A percentile compares a stretch with the other conserved stretches of the same genome.
These are phyloP conservation scores for Cheumatopsyche charites DNA, from an alignment of 1,140 invertebrate species.

Conservation along the genomic window DNA sequence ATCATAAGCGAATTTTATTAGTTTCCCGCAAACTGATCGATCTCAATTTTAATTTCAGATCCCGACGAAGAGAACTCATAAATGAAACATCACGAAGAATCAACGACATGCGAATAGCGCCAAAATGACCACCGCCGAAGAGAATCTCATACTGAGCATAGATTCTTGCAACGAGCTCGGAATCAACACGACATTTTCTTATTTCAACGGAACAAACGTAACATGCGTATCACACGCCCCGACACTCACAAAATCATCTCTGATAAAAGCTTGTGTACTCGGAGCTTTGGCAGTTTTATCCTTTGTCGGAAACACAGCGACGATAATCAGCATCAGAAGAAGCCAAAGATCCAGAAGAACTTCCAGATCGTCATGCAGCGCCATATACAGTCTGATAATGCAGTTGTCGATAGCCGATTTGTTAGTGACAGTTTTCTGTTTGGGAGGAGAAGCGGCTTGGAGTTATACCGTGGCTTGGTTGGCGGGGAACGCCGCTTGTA, in stretches of 20 bases:
- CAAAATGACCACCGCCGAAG: neutral
- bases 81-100: neutral
- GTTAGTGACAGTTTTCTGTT: constrained; percentile 80
- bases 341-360: constrained; percentile 59
- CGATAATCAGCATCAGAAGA: constrained; percentile 75
- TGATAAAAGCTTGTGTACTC: constrained; percentile 70
- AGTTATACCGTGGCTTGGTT: constrained; percentile 80
- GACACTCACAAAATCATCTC: constrained; percentile 61
- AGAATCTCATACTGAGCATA: constrained; percentile 14
- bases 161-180: constrained; percentile 33
- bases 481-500: constrained; percentile 78
- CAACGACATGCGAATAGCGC: neutral
- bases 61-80: no score
- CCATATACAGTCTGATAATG: constrained; percentile 78
- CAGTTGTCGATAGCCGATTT: constrained; percentile 79
- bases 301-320: constrained; percentile 74
- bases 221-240: constrained; percentile 69
- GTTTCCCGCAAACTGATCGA: no score
- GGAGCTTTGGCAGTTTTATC: constrained; percentile 72
- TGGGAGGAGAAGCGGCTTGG: constrained; percentile 80
- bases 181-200: constrained; percentile 26
- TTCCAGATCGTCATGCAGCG: constrained; percentile 66
- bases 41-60: no score
- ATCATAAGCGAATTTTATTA: no score
- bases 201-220: constrained; percentile 54